Conservation (phyloP, 1,140 invertebrate species). For the Eulimnadia texana region DNA sequence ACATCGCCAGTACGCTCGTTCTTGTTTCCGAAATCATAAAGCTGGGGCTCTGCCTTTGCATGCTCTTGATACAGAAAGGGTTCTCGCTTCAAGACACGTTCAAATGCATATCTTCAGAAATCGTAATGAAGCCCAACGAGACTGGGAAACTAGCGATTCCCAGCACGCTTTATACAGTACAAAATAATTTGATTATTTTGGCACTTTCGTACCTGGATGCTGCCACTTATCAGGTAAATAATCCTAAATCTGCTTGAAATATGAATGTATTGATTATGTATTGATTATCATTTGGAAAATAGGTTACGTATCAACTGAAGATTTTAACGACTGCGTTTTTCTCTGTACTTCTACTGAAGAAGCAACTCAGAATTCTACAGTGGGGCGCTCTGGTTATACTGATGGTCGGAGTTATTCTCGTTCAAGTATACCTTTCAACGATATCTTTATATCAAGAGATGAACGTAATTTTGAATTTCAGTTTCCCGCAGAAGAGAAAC, state of each 20-base stretch:
- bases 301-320: conserved; percentile 39
- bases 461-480: neutral
- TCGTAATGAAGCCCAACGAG: conserved; percentile 20
- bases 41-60: conserved; percentile 7
- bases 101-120: conserved; percentile 11
- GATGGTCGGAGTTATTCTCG: conserved; percentile 34
- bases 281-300: neutral
- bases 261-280: neutral
- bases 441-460: neutral
- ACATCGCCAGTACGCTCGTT: conserved; percentile 12
- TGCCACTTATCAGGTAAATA: conserved; percentile 36
- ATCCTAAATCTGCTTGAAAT: neutral
- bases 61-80: conserved; percentile 4
- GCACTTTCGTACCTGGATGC: conserved; percentile 38
- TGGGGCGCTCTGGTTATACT: conserved; percentile 35
- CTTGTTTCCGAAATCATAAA: conserved; percentile 13
- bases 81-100: neutral
- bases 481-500: neutral
- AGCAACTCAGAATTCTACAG: conserved; percentile 28
- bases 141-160: conserved; percentile 29
- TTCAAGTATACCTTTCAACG: conserved; percentile 26
- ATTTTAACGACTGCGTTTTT: conserved; percentile 39
- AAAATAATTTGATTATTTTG: conserved; percentile 39
- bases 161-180: conserved; percentile 36
- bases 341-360: conserved; percentile 32